Evolutionary conservation across 2,797 vertebrate genomes (phyloP), one percentile per base, ranked within the genome.

Genomic region (Bovichtus variegatus): DNA sequence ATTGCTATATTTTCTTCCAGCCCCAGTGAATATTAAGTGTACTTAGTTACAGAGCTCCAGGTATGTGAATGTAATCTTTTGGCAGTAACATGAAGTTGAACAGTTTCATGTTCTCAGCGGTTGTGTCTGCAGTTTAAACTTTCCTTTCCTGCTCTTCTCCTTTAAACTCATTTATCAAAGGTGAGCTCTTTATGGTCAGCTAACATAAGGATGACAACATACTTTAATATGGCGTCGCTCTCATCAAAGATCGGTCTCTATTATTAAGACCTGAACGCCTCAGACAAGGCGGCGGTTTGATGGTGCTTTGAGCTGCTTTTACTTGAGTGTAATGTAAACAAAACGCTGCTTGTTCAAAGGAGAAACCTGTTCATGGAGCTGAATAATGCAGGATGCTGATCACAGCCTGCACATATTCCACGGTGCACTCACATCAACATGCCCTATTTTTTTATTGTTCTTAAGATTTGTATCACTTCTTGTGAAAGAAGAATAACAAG

Each of bases 101-200:
- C 25, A 76, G 57, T 54, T 63, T 58, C 43, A 41, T 73, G 71
- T 66, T 73, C 54, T 75, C 41, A 27, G 47, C 57, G 68, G 57
- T 81, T 78, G 70, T 68, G 80, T 63, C 60, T 83, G 80, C 71
- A 68, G 50, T 82, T 82, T 78, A 71, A 84, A 68, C 49, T 71
- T 53, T 73, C 71, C 57, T 76, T 19, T 66, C 53, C 62, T 4
- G 46, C 78, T 64, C 46, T 50, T 43, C 74, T 74, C 44, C 71
- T 84, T 79, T 78, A 76, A 87, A 88, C 51, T 73, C 68, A 80
- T 82, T 76, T 85, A 71, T 78, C 73, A 81, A 89, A 90, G 82
- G 89, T 91, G 83, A 89, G 74, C n/a, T n/a, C n/a, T n/a, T n/a
- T n/a, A n/a, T n/a, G n/a, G n/a, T n/a, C n/a, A n/a, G n/a, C n/a